Evolutionary conservation across 2,797 vertebrate genomes (phyloP).

Genomic region (Pseudomugil tenellus): DNA sequence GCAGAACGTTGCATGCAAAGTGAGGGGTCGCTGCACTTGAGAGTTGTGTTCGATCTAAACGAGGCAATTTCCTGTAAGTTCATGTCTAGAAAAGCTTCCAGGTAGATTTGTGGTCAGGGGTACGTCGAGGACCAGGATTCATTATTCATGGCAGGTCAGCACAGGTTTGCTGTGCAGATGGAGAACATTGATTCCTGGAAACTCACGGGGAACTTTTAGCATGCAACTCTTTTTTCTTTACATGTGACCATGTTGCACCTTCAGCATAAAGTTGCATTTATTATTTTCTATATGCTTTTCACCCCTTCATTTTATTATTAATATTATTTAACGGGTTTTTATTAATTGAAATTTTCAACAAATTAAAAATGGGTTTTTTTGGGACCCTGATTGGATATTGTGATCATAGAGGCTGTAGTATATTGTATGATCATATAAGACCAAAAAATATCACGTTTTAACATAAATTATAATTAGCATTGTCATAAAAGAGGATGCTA

Average conservation of each 20-base stretch:
- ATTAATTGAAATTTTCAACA: too few relatives aligned
- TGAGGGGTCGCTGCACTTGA: conserved; percentile 60
- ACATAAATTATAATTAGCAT: too few relatives aligned
- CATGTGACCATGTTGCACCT: conserved; percentile 13
- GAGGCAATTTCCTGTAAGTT: conserved; percentile 79
- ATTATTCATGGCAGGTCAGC: conserved; percentile 84
- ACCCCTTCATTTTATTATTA: too few relatives aligned
- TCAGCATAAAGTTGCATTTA: conserved; percentile 27
- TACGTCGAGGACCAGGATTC: conserved; percentile 65
- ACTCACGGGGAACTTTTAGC: conserved; percentile 31
- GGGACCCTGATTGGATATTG: too few relatives aligned
- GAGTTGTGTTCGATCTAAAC: conserved; percentile 67
- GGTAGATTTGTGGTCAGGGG: conserved; percentile 80
- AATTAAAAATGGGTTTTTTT: too few relatives aligned
- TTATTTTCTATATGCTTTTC: too few relatives aligned
- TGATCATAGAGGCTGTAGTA: too few relatives aligned
- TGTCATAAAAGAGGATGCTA: too few relatives aligned
- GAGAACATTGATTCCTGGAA: conserved; percentile 79
- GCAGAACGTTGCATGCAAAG: conserved; percentile 34
- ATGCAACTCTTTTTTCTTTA: not conserved
- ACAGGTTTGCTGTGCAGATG: conserved; percentile 72
- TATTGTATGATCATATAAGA: too few relatives aligned
- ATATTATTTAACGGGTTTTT: too few relatives aligned
- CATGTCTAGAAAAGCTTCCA: conserved; percentile 64
- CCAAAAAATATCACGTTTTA: too few relatives aligned